Conservation (phyloP, 2,113 vertebrate genomes). For the Malaclemys terrapin region DNA sequence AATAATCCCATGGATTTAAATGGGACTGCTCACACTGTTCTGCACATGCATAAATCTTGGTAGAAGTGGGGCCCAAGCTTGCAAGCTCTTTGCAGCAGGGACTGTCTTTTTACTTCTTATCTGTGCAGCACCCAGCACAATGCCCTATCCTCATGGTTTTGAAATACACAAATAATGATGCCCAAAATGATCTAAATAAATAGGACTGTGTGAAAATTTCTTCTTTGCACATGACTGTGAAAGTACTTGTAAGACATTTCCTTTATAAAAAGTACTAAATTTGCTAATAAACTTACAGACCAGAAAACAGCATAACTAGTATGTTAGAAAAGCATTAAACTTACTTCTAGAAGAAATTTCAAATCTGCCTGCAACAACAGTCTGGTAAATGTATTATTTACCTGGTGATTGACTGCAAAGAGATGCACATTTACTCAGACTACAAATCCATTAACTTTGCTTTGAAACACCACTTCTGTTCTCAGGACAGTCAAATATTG, state of each 20-base stretch:
- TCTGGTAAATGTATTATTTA: conserved; percentile 50
- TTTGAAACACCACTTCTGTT: conserved; percentile 34
- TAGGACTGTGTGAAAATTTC: background rate
- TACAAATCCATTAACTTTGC: conserved; percentile 42
- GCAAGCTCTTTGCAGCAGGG: background rate
- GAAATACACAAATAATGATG: background rate
- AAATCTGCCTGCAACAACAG: conserved; percentile 33
- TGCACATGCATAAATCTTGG: background rate
- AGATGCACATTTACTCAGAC: conserved; percentile 20
- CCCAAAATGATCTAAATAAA: background rate
- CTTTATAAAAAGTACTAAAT: background rate
- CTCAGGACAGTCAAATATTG: conserved; percentile 13
- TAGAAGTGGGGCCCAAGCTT: background rate
- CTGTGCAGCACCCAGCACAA: background rate
- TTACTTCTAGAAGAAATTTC: conserved; percentile 38
- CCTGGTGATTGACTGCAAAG: conserved; percentile 12
- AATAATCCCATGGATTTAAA: background rate
- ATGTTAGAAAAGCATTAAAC: background rate
- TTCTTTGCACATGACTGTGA: background rate
- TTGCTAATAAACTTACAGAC: background rate
- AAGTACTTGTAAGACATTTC: background rate
- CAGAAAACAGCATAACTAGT: background rate
- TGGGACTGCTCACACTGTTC: background rate
- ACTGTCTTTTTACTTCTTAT: background rate
- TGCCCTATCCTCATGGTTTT: background rate